Evolutionary conservation across 2,113 vertebrate genomes (phyloP).

Genomic region (Brachypodius melanocephalos): DNA sequence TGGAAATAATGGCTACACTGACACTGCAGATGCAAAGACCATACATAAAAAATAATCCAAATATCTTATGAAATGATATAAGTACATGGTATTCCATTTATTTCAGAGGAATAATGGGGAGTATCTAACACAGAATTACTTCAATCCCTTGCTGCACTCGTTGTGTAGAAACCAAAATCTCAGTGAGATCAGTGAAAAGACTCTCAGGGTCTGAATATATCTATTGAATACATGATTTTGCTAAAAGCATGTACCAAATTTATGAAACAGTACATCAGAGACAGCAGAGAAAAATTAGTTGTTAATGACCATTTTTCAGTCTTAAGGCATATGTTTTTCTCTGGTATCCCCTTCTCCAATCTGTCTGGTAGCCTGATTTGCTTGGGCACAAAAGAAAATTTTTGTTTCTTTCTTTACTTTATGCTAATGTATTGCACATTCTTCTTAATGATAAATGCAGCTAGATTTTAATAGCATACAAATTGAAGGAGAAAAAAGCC

Average conservation of each 20-base stretch:
- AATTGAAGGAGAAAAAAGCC: background rate
- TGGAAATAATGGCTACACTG: background rate
- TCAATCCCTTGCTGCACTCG: background rate
- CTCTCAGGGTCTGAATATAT: background rate
- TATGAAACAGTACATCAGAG: background rate
- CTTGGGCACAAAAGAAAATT: background rate
- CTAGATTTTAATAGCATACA: background rate
- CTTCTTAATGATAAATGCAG: background rate
- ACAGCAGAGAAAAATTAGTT: background rate
- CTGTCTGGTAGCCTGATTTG: background rate
- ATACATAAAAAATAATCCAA: background rate
- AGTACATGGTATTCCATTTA: background rate
- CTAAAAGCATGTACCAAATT: background rate
- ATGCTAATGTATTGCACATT: background rate
- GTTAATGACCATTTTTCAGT: background rate
- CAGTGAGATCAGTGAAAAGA: background rate
- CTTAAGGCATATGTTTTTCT: background rate
- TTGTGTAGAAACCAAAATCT: background rate
- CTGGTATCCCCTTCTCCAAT: background rate
- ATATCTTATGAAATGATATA: background rate
- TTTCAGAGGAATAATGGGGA: background rate
- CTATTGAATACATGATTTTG: background rate
- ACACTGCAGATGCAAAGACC: background rate
- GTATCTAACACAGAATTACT: background rate
- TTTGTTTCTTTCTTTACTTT: background rate